A percentile compares a stretch with the other conserved stretches of the same genome.
These are phyloP conservation scores for Urocitellus parryii DNA, from an alignment of 2,113 vertebrate species.

Conservation along the genomic window DNA sequence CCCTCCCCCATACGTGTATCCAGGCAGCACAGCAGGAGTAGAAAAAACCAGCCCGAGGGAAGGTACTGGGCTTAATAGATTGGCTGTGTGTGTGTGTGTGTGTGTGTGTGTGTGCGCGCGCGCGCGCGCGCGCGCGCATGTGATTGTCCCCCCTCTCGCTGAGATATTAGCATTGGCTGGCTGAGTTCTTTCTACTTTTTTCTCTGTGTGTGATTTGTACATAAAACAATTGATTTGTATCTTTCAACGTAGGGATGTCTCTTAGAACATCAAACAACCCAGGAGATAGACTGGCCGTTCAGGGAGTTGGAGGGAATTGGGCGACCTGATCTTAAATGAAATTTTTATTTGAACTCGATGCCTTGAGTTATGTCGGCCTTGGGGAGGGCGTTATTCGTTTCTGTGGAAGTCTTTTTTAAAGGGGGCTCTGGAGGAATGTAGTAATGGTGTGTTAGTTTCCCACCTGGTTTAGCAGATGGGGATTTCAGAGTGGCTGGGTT, in stretches of 20 bases:
- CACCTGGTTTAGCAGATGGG: slow-evolving; percentile 60
- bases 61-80: slow-evolving; percentile 18
- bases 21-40: neutral
- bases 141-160: neutral
- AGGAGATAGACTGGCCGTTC: slow-evolving; percentile 31
- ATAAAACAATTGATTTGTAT: slow-evolving; percentile 28
- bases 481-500: slow-evolving; percentile 26
- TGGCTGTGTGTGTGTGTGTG: neutral
- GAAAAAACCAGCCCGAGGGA: slow-evolving; percentile 1
- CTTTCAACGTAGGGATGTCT: slow-evolving; percentile 40
- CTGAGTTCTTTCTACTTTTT: slow-evolving; percentile 43
- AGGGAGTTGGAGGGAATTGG: neutral
- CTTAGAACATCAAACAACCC: slow-evolving; percentile 59
- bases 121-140: rapidly evolving
- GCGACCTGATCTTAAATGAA: neutral
- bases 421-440: slow-evolving; percentile 27
- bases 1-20: slow-evolving; percentile 49
- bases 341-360: slow-evolving; percentile 37
- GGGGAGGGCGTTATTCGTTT: slow-evolving; percentile 10
- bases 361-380: slow-evolving; percentile 37
- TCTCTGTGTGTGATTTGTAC: neutral
- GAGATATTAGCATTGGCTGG: neutral
- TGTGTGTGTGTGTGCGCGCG: rapidly evolving
- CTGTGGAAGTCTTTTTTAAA: slow-evolving; percentile 37
- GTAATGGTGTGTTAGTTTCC: slow-evolving; percentile 31